Evolutionary conservation across 1,140 invertebrate species (phyloP).

Genomic region (Temnothorax curvispinosus): DNA sequence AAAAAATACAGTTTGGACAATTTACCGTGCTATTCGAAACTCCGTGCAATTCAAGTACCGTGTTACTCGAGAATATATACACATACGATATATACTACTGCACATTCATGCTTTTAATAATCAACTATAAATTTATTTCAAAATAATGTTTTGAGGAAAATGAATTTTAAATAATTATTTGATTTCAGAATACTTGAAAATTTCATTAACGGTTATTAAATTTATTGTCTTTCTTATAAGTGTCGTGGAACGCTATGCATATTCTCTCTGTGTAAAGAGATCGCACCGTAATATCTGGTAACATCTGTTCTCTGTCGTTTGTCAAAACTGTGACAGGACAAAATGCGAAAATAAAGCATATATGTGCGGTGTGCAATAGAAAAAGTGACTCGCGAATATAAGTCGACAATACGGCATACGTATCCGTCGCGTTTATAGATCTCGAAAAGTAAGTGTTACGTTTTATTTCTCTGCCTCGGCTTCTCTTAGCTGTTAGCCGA

Average conservation of each 20-base stretch:
- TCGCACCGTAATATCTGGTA: not conserved
- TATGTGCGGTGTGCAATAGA: not conserved
- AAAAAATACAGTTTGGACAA: too few relatives aligned
- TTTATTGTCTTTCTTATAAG: not conserved
- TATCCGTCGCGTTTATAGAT: not conserved
- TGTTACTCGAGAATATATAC: too few relatives aligned
- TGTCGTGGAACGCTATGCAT: not conserved
- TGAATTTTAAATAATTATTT: not conserved
- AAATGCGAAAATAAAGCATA: constrained; percentile 5
- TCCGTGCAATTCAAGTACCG: too few relatives aligned
- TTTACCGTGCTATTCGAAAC: too few relatives aligned
- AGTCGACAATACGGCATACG: not conserved
- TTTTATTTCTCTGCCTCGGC: not conserved
- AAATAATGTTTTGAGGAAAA: not conserved
- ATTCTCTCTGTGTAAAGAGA: not conserved
- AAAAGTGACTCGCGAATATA: not conserved
- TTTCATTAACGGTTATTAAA: not conserved
- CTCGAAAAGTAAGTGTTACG: not conserved
- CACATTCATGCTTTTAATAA: not conserved
- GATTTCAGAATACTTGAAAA: not conserved
- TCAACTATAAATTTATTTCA: not conserved
- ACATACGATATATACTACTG: too few relatives aligned
- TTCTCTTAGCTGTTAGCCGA: constrained; percentile 1
- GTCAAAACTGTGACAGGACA: constrained; percentile 29
- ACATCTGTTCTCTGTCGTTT: constrained; percentile 16